Evolutionary conservation across 2,888 invertebrate genomes (phyloP), one percentile per base, ranked within the genome.

Genomic region (Harpalus rubripes): DNA sequence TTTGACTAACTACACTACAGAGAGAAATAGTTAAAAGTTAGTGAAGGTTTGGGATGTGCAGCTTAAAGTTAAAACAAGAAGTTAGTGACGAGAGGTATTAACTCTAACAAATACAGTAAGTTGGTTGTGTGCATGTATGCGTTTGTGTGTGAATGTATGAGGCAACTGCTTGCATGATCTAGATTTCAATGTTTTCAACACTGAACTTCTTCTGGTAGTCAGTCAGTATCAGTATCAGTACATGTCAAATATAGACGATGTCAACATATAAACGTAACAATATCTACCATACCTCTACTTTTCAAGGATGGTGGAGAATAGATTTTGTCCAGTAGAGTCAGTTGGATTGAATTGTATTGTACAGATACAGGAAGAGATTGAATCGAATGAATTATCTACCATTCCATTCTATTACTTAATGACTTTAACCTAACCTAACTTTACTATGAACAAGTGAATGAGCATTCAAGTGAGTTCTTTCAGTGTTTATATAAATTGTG

Each of bases 401-500:
- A 74, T 74, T 74, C 72, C 72, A 74, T 74, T 72, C 41, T 63
- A 59, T 26, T 32, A 63, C 26, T 68, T 68, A 72, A 44, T 41
- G 72, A 74, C 72, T 74, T 12, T 41, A 74, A 74, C 41, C 41
- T 74, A 74, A 74, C 18, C 44, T 74, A 74, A 74, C 72, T 18
- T 74, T 18, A 44, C 68, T 68, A 39, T 44, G 72, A 74, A 68
- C 68, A 68, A 68, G 41, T 74, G 78, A 18, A 58, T 58, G 32
- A 81, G 56, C 16, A 81, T 63, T 61, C 22, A 65, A 39, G 56
- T 83, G 83, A 84, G 52, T 84, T 44, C 18, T 84, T 84, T 84
- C 84, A 84, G 78, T 84, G 84, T 84, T 84, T 61, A 83, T 82
- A 83, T 78, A 84, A 84, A 81, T 81, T 58, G 68, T 81, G 81